Base-by-base conservation (phyloP, 92 coral and sea anemone genomes). In the Phenganax marumi region DNA sequence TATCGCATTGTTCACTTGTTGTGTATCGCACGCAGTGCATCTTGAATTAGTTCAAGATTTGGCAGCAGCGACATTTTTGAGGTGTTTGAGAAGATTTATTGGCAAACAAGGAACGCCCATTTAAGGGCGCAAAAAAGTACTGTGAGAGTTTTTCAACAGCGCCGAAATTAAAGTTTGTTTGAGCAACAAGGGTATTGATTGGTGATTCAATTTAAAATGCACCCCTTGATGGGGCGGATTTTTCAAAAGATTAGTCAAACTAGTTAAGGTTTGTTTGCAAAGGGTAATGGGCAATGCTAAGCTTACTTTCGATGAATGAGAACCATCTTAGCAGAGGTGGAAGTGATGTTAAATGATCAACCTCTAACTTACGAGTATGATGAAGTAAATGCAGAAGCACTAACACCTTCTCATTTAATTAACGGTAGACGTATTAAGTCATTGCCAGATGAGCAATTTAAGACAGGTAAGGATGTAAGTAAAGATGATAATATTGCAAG, bases 31-130 rank as follows among this genome's bases (percentile, higher is more conserved):
- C 10, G 79, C 79, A 13, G 4, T 73, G 16, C 68, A 77, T 12
- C 53, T 77, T 43, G 82, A 77, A 19, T 13, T 77, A 77, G 73
- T 55, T 8, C 72, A 54, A 55, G 70, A 64, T 54, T 64, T 77
- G 68, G 7, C 17, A 13, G 49, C 81, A 12, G 48, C 62, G 12
- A 76, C 81, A 19, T 76, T 76, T 76, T 76, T 77, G 82, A 24
- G 75, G 25, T 77, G 82, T 48, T 64, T 77, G n/a, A 55, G 66
- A 47, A 52, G 82, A 52, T 77, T 77, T 56, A 26, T 77, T 0
- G 81, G 19, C 18, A 54, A 18, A 55, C 0, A 7, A 0, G 75
- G 81, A 0, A 55, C 70, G 75, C 75, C 81, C 19, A 63, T n/a
- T n/a, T n/a, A n/a, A 63, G 70, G 33, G 10, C 22, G 22, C 12